Evolutionary conservation across 2,888 invertebrate species (phyloP).

Genomic region (Oligia fasciuncula): DNA sequence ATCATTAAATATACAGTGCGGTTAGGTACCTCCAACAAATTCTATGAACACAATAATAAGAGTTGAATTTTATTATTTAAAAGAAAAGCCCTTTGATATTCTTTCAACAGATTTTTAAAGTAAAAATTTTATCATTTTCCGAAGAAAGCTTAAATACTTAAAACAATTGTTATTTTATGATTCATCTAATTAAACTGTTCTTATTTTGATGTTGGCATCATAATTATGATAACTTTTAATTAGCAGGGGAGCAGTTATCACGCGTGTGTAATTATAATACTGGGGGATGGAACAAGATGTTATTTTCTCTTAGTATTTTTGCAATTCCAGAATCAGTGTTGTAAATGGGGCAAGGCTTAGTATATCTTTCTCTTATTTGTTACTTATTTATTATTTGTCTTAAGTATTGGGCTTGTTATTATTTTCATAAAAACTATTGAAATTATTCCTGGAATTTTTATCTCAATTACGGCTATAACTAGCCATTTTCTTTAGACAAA

Average conservation of each 20-base stretch:
- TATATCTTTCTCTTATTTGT: not conserved
- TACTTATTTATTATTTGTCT: not conserved
- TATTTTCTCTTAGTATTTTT: slow-evolving; percentile 9
- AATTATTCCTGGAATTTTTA: slow-evolving; percentile 10
- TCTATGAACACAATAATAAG: not conserved
- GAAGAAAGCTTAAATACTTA: not conserved
- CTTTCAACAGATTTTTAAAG: not conserved
- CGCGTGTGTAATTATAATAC: not conserved
- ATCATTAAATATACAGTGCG: not conserved
- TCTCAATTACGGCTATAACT: not conserved
- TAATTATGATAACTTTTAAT: slow-evolving; percentile 1
- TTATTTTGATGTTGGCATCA: slow-evolving; percentile 14
- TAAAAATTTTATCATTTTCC: not conserved
- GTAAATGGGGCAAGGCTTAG: slow-evolving; percentile 10
- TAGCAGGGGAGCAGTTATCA: slow-evolving; percentile 4
- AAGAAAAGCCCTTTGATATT: slow-evolving; percentile 11
- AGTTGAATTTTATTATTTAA: not conserved
- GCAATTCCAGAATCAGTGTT: not conserved
- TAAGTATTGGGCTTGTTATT: not conserved
- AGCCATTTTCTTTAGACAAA: slow-evolving; percentile 10
- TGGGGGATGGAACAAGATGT: not conserved
- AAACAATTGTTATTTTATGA: too few relatives aligned
- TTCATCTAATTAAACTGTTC: slow-evolving; percentile 9
- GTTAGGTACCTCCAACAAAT: not conserved
- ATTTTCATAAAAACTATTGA: slow-evolving; percentile 19